phyloP scores from a whole-genome alignment of 2,797 vertebrate genomes.

The Sebastes steindachneri region DNA sequence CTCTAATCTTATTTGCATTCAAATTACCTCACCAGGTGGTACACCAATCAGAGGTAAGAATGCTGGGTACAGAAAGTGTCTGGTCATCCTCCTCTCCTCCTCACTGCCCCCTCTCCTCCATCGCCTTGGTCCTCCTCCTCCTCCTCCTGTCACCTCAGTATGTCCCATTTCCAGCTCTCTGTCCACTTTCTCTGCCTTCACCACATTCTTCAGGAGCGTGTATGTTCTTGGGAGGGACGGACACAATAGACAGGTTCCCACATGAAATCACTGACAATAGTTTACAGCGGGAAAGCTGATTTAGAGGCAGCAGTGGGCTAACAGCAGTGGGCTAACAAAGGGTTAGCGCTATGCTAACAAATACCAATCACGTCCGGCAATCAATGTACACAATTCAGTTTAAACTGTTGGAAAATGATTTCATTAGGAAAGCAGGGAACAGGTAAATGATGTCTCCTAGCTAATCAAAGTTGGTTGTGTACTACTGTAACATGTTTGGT shows the following conservation, averaged over 20 bases:
- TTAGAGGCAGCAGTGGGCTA: neutral
- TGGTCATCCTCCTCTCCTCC: conserved; percentile 61
- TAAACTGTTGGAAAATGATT: neutral
- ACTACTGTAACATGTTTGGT: neutral
- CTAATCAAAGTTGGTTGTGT: neutral
- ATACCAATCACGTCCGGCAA: neutral
- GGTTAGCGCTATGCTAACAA: neutral
- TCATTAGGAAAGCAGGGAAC: neutral
- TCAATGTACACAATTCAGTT: neutral
- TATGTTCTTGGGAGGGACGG: neutral
- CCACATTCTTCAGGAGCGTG: conserved; percentile 28
- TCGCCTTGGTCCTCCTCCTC: conserved; percentile 1
- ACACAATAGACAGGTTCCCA: neutral
- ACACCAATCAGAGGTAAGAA: conserved; percentile 99
- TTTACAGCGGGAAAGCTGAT: neutral
- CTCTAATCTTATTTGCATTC: conserved; percentile 99
- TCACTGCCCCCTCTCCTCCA: conserved; percentile 30
- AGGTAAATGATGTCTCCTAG: neutral
- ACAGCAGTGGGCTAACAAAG: neutral
- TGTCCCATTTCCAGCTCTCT: conserved; percentile 83
- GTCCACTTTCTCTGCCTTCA: conserved; percentile 61
- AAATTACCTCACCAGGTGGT: conserved; percentile 99
- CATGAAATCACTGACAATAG: neutral
- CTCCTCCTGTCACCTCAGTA: conserved; percentile 34
- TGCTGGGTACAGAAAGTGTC: conserved; percentile 87